These are phyloP conservation scores for Xiphophorus maculatus DNA, from an alignment of 2,113 vertebrate genomes.

Conservation along the genomic window DNA sequence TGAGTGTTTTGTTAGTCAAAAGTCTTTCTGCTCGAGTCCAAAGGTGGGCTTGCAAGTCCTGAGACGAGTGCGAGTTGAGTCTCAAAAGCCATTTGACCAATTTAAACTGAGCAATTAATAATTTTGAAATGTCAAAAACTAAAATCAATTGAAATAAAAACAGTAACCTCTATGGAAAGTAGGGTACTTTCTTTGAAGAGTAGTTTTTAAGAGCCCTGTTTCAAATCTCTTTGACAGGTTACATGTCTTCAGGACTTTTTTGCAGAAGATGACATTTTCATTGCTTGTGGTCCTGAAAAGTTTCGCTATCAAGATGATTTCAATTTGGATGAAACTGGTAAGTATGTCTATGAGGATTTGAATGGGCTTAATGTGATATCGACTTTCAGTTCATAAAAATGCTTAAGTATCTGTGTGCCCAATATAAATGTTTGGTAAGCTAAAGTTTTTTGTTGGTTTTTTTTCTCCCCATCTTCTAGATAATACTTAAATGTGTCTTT, in stretches of 20 bases:
- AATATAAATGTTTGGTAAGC: neutral
- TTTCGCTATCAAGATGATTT: conserved; percentile 99
- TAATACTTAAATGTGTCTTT: neutral
- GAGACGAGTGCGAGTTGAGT: too few species aligned
- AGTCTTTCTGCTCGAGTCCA: too few species aligned
- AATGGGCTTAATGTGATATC: neutral
- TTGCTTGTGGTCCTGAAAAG: conserved; percentile 98
- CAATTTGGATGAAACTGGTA: conserved; percentile 96
- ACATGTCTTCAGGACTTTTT: conserved; percentile 98
- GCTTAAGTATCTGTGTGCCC: neutral
- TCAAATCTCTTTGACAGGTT: conserved; percentile 81
- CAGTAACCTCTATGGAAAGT: too few species aligned
- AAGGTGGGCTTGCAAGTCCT: too few species aligned
- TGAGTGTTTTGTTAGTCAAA: too few species aligned
- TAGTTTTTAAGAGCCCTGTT: conserved; percentile 1
- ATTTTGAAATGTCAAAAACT: too few species aligned
- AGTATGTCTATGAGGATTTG: conserved; percentile 1
- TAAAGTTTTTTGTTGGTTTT: neutral
- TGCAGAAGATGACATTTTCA: conserved; percentile 97
- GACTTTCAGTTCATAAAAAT: neutral
- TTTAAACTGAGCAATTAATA: too few species aligned
- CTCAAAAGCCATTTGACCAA: too few species aligned
- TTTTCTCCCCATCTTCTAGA: neutral
- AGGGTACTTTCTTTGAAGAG: neutral
- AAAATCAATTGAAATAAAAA: too few species aligned